Base-by-base conservation (phyloP, 2,797 vertebrate species). In the Cirrhinus mrigala region DNA sequence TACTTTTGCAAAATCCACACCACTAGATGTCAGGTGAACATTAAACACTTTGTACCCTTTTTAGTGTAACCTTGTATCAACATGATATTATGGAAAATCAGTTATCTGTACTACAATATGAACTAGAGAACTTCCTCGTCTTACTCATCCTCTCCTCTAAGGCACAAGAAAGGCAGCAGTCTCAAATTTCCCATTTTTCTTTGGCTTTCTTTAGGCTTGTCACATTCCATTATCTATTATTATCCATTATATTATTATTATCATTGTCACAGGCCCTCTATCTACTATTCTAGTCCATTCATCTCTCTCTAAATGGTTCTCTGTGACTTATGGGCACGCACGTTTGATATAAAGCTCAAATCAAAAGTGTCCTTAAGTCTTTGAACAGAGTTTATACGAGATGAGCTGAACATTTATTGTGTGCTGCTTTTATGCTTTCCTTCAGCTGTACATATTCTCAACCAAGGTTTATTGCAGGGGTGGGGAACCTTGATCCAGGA, bases 141-240 rank as follows among this genome's bases (percentile, higher is more conserved):
- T 29, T 83, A 3, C 44, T 37, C 56, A 8, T 83, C 44, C 20
- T 75, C 5, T 6, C 4, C 29, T 52, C 18, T 60, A 82, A 74
- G 24, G 81, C 56, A 50, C 15, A 40, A 33, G 24, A 78, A 73
- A 40, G 40, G 10, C 54, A 64, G 4, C 70, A 24, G 40, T 40
- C 29, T 16, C 0, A 3, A 11, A 37, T 46, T 74, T 50, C 16
- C n/a, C 16, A 12, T 73, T 74, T 68, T 74, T 75, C 56, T 83
- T 40, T 83, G 70, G 44, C 37, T 74, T 76, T 64, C 16, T 40
- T 76, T 20, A 37, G 27, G 52, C 52, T 20, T 18, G 54, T 50
- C 71, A 83, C 33, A 66, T 40, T 83, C 20, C 29, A 66, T 83
- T 75, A 76, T 37, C 46, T 29, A 54, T 62, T 58, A 58, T 58